Conservation (phyloP, 1,140 invertebrate species). For the Musca domestica region DNA sequence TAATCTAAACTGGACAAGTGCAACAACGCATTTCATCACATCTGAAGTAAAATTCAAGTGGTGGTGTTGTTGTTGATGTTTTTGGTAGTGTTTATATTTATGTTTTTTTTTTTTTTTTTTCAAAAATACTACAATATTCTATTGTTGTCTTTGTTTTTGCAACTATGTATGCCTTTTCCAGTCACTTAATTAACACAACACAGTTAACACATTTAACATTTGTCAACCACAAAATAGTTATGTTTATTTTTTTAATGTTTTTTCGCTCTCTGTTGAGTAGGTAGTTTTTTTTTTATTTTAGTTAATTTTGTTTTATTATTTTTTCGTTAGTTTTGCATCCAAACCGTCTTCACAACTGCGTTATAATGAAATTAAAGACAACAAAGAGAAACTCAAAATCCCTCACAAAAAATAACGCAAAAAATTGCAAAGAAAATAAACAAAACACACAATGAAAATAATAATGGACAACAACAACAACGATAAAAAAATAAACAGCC, state of each 20-base stretch:
- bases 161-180: too few species aligned
- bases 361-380: constrained; percentile 13
- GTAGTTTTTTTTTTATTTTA: neutral
- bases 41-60: too few species aligned
- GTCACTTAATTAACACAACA: too few species aligned
- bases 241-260: neutral
- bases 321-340: constrained; percentile 1
- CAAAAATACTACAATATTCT: too few species aligned
- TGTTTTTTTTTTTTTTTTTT: too few species aligned
- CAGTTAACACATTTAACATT: neutral
- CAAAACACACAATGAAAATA: neutral
- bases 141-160: too few species aligned
- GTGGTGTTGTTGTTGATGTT: too few species aligned
- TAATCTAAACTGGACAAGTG: too few species aligned
- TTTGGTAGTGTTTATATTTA: too few species aligned
- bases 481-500: neutral
- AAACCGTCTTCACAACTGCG: constrained; percentile 11
- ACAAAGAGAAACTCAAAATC: constrained; percentile 7
- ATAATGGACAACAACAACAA: constrained; percentile 9
- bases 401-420: neutral
- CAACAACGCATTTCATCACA: too few species aligned
- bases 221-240: neutral
- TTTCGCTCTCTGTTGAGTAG: neutral
- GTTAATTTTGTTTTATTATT: too few species aligned
- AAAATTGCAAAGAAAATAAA: neutral